Evolutionary conservation across 2,888 invertebrate genomes (phyloP), one percentile per base, ranked within the genome.

Genomic region (Pseudoips prasinana): DNA sequence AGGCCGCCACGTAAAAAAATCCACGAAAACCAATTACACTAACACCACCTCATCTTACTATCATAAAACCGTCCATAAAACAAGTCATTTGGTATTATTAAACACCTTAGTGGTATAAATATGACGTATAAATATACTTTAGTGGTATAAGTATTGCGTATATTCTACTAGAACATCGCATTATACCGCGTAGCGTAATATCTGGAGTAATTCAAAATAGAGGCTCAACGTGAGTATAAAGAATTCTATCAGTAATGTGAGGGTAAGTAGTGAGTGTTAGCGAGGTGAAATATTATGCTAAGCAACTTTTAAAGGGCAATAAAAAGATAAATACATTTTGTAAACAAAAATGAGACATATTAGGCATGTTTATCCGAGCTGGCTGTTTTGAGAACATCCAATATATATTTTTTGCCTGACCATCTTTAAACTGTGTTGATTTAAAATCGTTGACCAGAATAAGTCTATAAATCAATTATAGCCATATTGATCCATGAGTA

Each of bases 201-300:
- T 14, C 2, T 3, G 14, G 56, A 56, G 65, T 65, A 69, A 73
- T 73, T 69, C 65, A 61, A 67, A 66, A 63, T 70, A 63, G 53
- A 56, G 43, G 53, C 47, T 53, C 43, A 39, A 39, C 33, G 54
- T 47, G 37, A 32, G 60, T 68, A 80, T 82, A 80, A 82, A 80
- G 72, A 79, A 83, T 81, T 81, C 81, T 79, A 83, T 83, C 73
- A 81, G 72, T 79, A 63, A 43, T 55, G 64, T 65, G 72, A 75
- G 75, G 71, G 61, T 10, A 1, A 25, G 28, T 5, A 2, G n/a
- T 11, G 9, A 11, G 19, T 10, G 3, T 1, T n/a, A 22, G 9
- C 19, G 29, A 8, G 7, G n/a, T n/a, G n/a, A 24, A 24, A 9
- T 19, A 14, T 14, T 27, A n/a, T n/a, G n/a, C n/a, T n/a, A n/a